These are phyloP conservation scores for Phenganax subtilis DNA, from an alignment of 92 coral and sea anemone genomes.

Conservation along the genomic window DNA sequence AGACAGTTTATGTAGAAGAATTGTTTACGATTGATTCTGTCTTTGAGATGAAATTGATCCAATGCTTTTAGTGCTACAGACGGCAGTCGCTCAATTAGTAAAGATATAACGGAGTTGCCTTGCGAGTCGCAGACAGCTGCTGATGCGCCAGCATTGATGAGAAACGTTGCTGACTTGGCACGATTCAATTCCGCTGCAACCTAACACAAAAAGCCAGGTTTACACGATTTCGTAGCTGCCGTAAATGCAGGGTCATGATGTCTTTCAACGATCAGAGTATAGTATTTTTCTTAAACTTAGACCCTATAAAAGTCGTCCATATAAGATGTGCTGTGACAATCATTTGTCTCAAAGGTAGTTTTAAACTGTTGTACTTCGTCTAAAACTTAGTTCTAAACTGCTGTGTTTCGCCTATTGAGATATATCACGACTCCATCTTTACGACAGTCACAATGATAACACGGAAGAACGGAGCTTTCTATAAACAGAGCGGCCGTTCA, in stretches of 20 bases:
- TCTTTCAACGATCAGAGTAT: too few relatives aligned
- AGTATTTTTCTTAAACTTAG: too few relatives aligned
- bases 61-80: conserved; percentile 62
- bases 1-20: conserved; percentile 63
- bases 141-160: conserved; percentile 35
- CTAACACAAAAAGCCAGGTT: background rate
- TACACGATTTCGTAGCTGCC: background rate
- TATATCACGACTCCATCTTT: too few relatives aligned
- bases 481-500: background rate
- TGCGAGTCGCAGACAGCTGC: conserved; percentile 34
- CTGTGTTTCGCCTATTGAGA: background rate
- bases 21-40: conserved; percentile 67
- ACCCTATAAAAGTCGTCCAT: background rate
- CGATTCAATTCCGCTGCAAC: conserved; percentile 40
- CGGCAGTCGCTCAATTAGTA: conserved; percentile 35
- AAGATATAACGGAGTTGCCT: conserved; percentile 35
- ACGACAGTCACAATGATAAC: too few relatives aligned
- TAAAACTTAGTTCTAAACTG: background rate
- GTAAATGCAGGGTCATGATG: background rate
- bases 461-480: too few relatives aligned
- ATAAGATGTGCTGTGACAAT: background rate
- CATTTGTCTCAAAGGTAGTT: too few relatives aligned
- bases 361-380: background rate
- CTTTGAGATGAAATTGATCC: conserved; percentile 70
- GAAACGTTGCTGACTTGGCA: conserved; percentile 33